phyloP scores from a whole-genome alignment of 2,113 vertebrate genomes.

The Apteryx mantelli region DNA sequence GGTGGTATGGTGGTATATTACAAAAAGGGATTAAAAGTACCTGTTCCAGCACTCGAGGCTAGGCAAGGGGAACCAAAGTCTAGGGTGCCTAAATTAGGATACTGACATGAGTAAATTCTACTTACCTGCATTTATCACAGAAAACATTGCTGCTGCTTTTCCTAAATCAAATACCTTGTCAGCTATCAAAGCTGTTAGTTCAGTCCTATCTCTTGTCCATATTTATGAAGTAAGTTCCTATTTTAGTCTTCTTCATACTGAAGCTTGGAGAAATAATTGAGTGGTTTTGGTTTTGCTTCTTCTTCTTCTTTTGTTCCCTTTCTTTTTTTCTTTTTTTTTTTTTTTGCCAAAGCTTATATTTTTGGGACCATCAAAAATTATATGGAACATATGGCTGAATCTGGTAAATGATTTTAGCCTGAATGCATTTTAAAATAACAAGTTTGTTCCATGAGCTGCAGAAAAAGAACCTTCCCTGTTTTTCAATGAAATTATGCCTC shows the following conservation, averaged over 20 bases:
- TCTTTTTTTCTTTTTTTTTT: not conserved
- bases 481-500: not conserved
- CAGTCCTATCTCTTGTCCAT: not conserved
- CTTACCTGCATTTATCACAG: slow-evolving; percentile 24
- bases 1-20: slow-evolving; percentile 14
- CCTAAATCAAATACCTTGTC: not conserved
- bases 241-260: not conserved
- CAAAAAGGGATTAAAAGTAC: slow-evolving; percentile 21
- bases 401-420: not conserved
- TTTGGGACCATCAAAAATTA: not conserved
- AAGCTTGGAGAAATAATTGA: not conserved
- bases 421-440: not conserved
- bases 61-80: slow-evolving; percentile 13
- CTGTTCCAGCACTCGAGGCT: slow-evolving; percentile 22
- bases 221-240: not conserved
- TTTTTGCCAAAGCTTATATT: not conserved
- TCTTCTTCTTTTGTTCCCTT: accelerated
- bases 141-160: not conserved
- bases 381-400: not conserved
- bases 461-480: not conserved
- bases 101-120: not conserved
- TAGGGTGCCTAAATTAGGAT: slow-evolving; percentile 2
- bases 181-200: not conserved
- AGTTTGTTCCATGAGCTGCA: not conserved
- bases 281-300: not conserved